Evolutionary conservation across 2,113 vertebrate genomes (phyloP).

Genomic region (Vidua chalybeata): DNA sequence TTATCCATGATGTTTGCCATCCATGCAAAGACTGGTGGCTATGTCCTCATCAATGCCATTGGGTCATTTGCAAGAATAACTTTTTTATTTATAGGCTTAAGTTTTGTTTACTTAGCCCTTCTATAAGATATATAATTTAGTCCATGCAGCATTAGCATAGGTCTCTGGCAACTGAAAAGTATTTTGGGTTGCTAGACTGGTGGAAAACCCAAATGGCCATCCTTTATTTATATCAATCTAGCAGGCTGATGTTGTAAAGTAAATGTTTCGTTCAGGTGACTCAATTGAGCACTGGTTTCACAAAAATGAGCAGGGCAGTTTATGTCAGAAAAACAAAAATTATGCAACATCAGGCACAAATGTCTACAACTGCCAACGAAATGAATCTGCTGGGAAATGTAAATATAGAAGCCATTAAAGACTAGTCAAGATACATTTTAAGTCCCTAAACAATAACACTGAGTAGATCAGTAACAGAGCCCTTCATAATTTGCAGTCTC

Average conservation of each 20-base stretch:
- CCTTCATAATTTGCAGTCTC: not conserved
- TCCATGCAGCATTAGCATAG: not conserved
- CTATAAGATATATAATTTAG: not conserved
- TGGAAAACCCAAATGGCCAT: not conserved
- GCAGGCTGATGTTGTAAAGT: not conserved
- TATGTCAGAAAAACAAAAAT: slow-evolving; percentile 57
- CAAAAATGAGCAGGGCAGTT: slow-evolving; percentile 2
- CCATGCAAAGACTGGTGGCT: not conserved
- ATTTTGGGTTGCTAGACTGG: not conserved
- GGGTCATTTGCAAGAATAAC: not conserved
- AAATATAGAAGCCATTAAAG: slow-evolving; percentile 50
- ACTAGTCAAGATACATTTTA: not conserved
- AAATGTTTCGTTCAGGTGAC: not conserved
- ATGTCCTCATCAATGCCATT: not conserved
- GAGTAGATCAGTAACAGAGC: not conserved
- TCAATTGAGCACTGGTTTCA: slow-evolving; percentile 9
- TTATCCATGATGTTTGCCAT: not conserved
- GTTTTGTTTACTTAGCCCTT: not conserved
- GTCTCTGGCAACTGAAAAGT: not conserved
- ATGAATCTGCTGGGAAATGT: slow-evolving; percentile 54
- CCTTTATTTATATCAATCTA: not conserved
- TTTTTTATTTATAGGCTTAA: not conserved
- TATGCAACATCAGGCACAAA: slow-evolving; percentile 46
- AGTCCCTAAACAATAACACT: not conserved
- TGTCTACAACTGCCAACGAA: slow-evolving; percentile 28